phyloP scores from a whole-genome alignment of 92 coral and sea anemone species.

The Anthopleura xanthogrammica region DNA sequence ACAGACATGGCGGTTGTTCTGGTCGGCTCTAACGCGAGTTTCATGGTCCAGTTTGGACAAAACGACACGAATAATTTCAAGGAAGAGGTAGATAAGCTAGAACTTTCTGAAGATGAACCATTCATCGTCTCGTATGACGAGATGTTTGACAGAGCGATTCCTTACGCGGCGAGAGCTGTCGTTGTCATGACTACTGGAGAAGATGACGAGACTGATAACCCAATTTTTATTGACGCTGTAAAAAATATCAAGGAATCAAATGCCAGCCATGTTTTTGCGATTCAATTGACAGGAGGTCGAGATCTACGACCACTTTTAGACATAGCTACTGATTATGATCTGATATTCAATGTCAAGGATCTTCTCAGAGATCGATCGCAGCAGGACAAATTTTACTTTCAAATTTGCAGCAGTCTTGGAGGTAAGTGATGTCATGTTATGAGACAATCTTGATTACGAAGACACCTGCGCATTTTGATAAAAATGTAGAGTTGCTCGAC shows the following conservation, averaged over 20 bases:
- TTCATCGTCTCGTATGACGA: not conserved
- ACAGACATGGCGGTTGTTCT: not conserved
- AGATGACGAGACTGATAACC: not conserved
- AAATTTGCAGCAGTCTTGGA: not conserved
- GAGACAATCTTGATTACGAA: not conserved
- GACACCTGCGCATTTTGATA: no score
- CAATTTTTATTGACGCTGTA: not conserved
- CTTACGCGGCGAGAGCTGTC: conserved; percentile 1
- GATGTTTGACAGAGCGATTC: conserved; percentile 2
- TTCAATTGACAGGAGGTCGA: not conserved
- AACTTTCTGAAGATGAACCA: not conserved
- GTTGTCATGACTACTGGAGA: conserved; percentile 5
- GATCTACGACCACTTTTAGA: not conserved
- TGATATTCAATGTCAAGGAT: not conserved
- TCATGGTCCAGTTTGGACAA: not conserved
- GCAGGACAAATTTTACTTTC: not conserved
- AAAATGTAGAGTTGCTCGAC: no score
- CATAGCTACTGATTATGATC: not conserved
- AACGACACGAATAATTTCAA: not conserved
- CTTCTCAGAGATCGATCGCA: not conserved
- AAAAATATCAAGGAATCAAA: not conserved
- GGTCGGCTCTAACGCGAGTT: not conserved
- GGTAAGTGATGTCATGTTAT: not conserved
- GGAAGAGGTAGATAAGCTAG: not conserved
- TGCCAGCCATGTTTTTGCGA: not conserved